phyloP scores from a whole-genome alignment of 2,113 vertebrate species.

The Crotophaga sulcirostris region DNA sequence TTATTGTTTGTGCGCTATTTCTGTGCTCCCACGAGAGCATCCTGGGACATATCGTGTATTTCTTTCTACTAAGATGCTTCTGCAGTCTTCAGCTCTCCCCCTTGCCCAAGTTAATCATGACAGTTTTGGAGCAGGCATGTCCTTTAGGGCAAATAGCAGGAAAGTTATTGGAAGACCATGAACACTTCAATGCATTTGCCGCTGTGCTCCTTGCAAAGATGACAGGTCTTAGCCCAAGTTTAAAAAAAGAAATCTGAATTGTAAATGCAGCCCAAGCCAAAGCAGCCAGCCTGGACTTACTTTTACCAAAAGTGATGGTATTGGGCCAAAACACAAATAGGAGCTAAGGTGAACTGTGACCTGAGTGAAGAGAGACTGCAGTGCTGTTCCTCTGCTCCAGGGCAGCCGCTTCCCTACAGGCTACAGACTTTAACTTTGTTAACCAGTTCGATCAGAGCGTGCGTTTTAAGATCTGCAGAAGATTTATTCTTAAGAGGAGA shows the following conservation, averaged over 20 bases:
- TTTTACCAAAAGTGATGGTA: background rate
- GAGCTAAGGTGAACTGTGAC: background rate
- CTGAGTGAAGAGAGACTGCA: background rate
- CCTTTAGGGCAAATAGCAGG: slow-evolving; percentile 47
- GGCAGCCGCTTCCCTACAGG: background rate
- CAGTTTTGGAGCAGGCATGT: slow-evolving; percentile 53
- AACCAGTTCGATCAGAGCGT: background rate
- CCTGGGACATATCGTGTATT: background rate
- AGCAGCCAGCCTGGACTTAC: background rate
- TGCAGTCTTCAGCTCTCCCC: background rate
- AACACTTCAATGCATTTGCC: background rate
- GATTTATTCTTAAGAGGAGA: background rate
- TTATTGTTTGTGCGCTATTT: background rate
- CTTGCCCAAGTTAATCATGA: background rate
- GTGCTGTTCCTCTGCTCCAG: background rate
- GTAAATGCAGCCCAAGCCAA: background rate
- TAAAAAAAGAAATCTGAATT: background rate
- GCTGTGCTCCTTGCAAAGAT: background rate
- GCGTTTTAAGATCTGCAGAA: background rate
- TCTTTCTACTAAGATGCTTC: background rate
- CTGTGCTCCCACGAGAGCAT: background rate
- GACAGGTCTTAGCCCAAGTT: slow-evolving; percentile 2
- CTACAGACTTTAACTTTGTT: background rate
- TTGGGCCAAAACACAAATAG: fast-evolving
- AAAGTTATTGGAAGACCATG: background rate